Conservation (phyloP, 2,888 invertebrate genomes). For the Thecophora atra region DNA sequence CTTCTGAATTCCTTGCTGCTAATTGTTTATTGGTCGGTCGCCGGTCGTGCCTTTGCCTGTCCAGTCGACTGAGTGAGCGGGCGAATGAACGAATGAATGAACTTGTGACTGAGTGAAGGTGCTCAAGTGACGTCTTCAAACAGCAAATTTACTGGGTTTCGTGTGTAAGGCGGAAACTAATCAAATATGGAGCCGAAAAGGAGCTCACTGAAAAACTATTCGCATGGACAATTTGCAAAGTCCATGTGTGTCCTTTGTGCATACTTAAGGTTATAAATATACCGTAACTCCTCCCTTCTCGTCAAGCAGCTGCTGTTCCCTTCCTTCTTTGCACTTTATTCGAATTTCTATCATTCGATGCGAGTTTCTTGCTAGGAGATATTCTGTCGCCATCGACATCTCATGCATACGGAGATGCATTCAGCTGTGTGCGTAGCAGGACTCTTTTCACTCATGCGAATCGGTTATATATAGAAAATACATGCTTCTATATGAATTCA, state of each 20-base stretch:
- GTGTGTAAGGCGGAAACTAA: slow-evolving; percentile 3
- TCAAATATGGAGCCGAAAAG: not conserved
- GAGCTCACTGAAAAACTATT: not conserved
- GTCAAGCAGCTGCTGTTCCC: not conserved
- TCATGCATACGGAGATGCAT: slow-evolving; percentile 31
- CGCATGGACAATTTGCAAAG: too few species aligned
- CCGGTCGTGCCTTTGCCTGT: too few species aligned
- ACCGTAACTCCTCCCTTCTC: not conserved
- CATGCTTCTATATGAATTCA: slow-evolving; percentile 50
- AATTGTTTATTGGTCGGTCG: not conserved
- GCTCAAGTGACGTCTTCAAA: slow-evolving; percentile 10
- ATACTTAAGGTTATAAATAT: slow-evolving; percentile 15
- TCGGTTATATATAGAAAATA: slow-evolving; percentile 32
- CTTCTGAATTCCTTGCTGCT: too few species aligned
- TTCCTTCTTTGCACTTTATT: not conserved
- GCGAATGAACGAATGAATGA: not conserved
- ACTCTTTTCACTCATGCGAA: slow-evolving; percentile 25
- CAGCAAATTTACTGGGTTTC: not conserved
- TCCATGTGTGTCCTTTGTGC: slow-evolving; percentile 4
- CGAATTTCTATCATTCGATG: not conserved
- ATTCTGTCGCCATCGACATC: not conserved
- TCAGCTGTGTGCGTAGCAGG: slow-evolving; percentile 33
- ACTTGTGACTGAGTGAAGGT: not conserved
- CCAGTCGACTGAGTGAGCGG: too few species aligned
- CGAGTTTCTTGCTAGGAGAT: not conserved